Conservation (phyloP, 2,113 vertebrate species). For the Engraulis encrasicolus region DNA sequence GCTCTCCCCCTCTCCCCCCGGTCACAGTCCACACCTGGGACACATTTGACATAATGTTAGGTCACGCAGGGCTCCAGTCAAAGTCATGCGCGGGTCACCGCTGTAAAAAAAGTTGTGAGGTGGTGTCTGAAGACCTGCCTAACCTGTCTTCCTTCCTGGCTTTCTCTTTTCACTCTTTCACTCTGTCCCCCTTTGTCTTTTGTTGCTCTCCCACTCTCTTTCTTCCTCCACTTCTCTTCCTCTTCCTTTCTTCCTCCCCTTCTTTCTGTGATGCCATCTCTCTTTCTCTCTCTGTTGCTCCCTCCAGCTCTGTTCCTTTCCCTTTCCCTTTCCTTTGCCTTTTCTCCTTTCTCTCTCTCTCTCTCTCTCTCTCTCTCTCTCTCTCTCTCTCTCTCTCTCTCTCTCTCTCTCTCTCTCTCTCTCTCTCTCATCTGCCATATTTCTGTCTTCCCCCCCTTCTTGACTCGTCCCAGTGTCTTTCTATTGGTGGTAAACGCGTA, state of each 20-base stretch:
- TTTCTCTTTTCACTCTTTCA: not conserved
- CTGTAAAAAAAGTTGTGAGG: conserved; percentile 52
- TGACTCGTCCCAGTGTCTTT: not conserved
- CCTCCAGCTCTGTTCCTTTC: not conserved
- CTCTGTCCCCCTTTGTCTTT: not conserved
- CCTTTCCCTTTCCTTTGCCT: not conserved
- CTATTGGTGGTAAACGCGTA: not conserved
- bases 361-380: not conserved
- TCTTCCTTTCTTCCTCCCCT: not conserved
- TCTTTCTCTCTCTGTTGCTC: not conserved
- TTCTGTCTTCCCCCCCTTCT: not conserved
- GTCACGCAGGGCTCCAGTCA: conserved; percentile 53
- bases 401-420: not conserved
- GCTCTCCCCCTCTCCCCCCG: conserved; percentile 61
- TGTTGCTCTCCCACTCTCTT: not conserved
- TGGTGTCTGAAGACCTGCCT: conserved; percentile 7
- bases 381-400: not conserved
- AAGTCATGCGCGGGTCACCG: conserved; percentile 61
- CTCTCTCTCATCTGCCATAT: not conserved
- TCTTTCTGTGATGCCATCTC: not conserved
- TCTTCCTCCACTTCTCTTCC: not conserved
- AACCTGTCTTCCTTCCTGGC: no score
- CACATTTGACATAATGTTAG: conserved; percentile 64
- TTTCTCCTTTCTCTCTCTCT: not conserved
- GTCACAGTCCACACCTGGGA: conserved; percentile 68